Conservation (phyloP, 2,888 invertebrate genomes). For the Brachypalpus laphriformis region DNA sequence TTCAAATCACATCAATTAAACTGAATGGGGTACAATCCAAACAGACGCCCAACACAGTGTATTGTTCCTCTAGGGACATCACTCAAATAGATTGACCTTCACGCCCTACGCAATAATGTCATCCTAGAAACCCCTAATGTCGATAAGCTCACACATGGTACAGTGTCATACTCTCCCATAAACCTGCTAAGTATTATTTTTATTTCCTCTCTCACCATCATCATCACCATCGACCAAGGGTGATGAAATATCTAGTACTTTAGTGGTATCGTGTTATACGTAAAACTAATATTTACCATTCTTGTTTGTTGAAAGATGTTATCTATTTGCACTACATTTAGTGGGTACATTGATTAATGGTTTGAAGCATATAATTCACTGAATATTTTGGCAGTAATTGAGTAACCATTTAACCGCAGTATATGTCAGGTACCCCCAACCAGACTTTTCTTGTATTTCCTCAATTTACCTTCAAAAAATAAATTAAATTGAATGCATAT, state of each 20-base stretch:
- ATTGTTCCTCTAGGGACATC: background rate
- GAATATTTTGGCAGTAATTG: background rate
- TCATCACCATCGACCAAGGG: background rate
- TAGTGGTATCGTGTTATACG: background rate
- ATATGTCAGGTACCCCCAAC: background rate
- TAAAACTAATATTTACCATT: conserved; percentile 3
- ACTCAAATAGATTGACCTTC: background rate
- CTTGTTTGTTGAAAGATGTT: background rate
- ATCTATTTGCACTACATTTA: background rate
- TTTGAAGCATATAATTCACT: background rate
- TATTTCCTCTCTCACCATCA: background rate
- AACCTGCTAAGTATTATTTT: background rate
- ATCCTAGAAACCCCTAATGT: background rate
- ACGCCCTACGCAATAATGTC: background rate
- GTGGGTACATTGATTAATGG: background rate
- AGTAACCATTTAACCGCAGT: background rate
- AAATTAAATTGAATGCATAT: conserved; percentile 6
- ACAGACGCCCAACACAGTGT: background rate
- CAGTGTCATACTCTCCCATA: background rate
- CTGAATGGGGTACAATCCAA: background rate
- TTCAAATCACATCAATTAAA: conserved; percentile 13
- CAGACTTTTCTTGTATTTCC: background rate
- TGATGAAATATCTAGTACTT: background rate
- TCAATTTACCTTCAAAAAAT: background rate
- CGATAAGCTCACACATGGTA: background rate